These are phyloP conservation scores for Brachypodius melanocephalos DNA, from an alignment of 2,113 vertebrate species.

Conservation along the genomic window DNA sequence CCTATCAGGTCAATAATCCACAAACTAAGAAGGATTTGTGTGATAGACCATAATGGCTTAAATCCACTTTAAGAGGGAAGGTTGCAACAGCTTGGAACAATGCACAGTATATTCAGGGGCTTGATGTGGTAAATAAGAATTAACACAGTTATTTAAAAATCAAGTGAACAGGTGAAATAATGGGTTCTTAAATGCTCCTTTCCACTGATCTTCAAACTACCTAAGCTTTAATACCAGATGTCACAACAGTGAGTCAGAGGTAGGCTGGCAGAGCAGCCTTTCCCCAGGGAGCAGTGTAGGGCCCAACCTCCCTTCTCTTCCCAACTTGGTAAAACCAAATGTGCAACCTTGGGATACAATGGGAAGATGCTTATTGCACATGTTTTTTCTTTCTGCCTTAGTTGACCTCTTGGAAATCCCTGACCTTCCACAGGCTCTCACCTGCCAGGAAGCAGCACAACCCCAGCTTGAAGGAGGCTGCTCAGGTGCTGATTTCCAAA, in stretches of 20 bases:
- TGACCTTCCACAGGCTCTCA: neutral
- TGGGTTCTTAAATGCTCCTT: neutral
- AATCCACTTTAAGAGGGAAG: constrained; percentile 21
- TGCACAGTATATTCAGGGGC: neutral
- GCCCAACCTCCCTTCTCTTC: neutral
- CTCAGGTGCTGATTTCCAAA: neutral
- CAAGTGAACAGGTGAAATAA: constrained; percentile 21
- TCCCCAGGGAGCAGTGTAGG: neutral
- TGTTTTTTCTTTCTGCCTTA: neutral
- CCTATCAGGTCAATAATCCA: constrained; percentile 53
- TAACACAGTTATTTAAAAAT: constrained; percentile 37
- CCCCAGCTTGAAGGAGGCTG: neutral
- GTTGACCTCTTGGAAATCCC: neutral
- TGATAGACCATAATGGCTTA: constrained; percentile 3
- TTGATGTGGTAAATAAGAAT: constrained; percentile 21
- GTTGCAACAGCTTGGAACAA: neutral
- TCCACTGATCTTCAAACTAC: constrained; percentile 4
- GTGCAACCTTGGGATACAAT: neutral
- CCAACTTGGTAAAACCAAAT: neutral
- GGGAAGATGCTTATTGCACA: neutral
- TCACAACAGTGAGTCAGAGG: constrained; percentile 62
- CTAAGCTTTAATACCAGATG: constrained; percentile 10
- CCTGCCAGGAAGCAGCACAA: fast-evolving
- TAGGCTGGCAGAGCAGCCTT: constrained; percentile 24
- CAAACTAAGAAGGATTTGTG: constrained; percentile 52